Evolutionary conservation across 2,113 vertebrate genomes (phyloP).

Genomic region (Tor tambroides): DNA sequence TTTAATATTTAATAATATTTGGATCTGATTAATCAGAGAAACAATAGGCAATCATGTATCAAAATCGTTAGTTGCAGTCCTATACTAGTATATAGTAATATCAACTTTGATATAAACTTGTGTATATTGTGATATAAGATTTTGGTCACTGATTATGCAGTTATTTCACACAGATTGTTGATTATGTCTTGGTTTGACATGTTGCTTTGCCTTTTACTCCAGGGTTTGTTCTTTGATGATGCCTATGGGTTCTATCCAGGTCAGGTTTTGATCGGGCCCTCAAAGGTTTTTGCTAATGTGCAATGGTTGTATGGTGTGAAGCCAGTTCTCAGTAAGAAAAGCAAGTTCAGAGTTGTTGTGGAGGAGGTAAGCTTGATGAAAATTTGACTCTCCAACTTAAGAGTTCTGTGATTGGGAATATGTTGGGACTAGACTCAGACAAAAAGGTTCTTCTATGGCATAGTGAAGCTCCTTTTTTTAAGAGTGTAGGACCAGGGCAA

Average conservation of each 20-base stretch:
- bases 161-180: neutral
- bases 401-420: neutral
- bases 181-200: neutral
- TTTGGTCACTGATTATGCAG: neutral
- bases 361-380: conserved; percentile 87
- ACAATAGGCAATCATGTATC: neutral
- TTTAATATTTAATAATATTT: no score
- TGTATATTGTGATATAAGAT: neutral
- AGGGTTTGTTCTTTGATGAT: conserved; percentile 98
- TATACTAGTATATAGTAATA: neutral
- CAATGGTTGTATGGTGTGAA: conserved; percentile 98
- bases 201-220: neutral
- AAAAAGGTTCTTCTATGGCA: no score
- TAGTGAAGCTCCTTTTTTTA: no score
- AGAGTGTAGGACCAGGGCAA: no score
- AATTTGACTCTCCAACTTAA: neutral
- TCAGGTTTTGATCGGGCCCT: conserved; percentile 95
- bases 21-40: neutral
- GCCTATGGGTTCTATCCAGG: conserved; percentile 98
- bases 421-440: neutral
- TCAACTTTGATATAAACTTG: neutral
- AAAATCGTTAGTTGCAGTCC: neutral
- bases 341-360: conserved; percentile 97
- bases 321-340: conserved; percentile 96
- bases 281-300: conserved; percentile 95